These are phyloP conservation scores for Muscicapa comitata DNA, from an alignment of 2,797 vertebrate genomes.

Conservation along the genomic window DNA sequence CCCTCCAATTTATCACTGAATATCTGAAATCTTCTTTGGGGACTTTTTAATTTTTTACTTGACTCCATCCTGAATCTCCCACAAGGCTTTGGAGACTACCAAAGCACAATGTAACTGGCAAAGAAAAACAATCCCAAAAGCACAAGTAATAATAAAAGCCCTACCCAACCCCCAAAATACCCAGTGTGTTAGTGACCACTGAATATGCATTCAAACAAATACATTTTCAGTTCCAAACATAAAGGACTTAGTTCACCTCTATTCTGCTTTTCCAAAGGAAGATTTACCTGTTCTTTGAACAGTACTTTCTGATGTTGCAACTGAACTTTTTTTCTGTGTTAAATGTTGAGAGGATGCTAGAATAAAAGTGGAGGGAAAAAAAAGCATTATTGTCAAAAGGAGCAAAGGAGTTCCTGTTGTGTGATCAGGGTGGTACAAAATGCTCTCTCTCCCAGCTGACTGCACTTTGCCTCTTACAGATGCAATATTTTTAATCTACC, in stretches of 20 bases:
- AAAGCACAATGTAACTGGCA: not conserved
- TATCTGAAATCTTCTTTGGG: not conserved
- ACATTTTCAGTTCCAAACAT: not conserved
- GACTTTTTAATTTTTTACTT: not conserved
- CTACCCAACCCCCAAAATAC: not conserved
- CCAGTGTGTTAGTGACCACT: not conserved
- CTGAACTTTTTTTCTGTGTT: constrained; percentile 75
- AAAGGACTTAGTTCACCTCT: not conserved
- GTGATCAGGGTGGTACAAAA: not conserved
- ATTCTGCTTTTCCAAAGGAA: constrained; percentile 14
- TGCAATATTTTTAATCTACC: not conserved
- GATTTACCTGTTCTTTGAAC: constrained; percentile 78
- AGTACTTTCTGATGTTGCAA: constrained; percentile 71
- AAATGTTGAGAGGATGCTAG: constrained; percentile 74
- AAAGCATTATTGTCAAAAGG: constrained; percentile 51
- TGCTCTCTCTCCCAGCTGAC: not conserved
- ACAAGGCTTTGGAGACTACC: not conserved
- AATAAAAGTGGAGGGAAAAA: constrained; percentile 45
- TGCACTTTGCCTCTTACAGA: not conserved
- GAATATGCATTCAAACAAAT: not conserved
- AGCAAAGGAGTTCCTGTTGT: not conserved
- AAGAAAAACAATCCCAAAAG: not conserved
- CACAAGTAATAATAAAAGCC: not conserved
- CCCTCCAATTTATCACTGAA: not conserved
- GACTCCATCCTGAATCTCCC: not conserved